These are phyloP conservation scores for Thalassophryne amazonica DNA, from an alignment of 2,797 vertebrate genomes.

Conservation along the genomic window DNA sequence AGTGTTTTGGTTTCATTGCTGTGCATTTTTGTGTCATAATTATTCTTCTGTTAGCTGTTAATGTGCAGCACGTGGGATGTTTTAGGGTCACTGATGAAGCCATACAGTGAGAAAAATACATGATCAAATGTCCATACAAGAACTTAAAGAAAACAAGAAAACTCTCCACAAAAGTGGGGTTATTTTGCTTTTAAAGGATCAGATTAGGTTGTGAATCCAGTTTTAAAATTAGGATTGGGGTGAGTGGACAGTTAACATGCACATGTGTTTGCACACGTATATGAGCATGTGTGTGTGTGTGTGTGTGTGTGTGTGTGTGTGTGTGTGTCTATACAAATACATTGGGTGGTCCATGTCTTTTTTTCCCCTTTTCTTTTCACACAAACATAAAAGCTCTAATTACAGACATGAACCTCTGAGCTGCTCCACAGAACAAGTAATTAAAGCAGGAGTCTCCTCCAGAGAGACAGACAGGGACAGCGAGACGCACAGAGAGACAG, in stretches of 20 bases:
- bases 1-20: background rate
- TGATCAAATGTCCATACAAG: background rate
- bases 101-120: background rate
- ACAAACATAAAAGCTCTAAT: constrained; percentile 53
- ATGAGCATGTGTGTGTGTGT: background rate
- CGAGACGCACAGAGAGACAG: constrained; percentile 25
- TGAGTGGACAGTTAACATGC: too few species aligned
- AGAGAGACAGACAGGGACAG: constrained; percentile 34
- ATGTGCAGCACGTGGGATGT: background rate
- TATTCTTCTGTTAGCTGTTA: background rate
- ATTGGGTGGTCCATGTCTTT: too few species aligned
- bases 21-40: background rate
- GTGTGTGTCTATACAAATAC: too few species aligned
- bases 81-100: constrained; percentile 1
- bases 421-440: constrained; percentile 66
- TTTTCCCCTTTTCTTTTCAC: background rate
- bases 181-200: background rate
- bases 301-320: too few species aligned
- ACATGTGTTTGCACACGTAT: background rate
- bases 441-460: constrained; percentile 64
- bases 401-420: constrained; percentile 58
- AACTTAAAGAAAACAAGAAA: background rate
- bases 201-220: constrained; percentile 5
- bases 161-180: background rate
- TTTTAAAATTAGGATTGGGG: constrained; percentile 7